phyloP scores from a whole-genome alignment of 2,113 vertebrate genomes.

The Lampris incognitus region DNA sequence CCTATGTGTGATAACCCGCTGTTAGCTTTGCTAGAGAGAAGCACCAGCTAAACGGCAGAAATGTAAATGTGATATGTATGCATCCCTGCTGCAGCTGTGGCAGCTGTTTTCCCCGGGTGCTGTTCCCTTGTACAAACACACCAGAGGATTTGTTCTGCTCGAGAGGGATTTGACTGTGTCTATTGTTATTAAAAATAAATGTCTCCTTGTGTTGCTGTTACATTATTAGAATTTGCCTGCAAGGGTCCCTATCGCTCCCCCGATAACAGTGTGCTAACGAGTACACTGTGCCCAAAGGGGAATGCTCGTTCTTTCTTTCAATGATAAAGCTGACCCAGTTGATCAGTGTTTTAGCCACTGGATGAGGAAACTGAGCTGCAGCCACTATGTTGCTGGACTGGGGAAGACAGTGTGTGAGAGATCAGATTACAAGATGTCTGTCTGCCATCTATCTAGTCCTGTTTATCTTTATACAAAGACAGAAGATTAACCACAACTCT shows the following conservation, averaged over 20 bases:
- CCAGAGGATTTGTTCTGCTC: slow-evolving; percentile 70
- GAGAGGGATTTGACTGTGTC: slow-evolving; percentile 70
- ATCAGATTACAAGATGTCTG: slow-evolving; percentile 69
- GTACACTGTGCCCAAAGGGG: slow-evolving; percentile 38
- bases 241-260: slow-evolving; percentile 41
- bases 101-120: slow-evolving; percentile 40
- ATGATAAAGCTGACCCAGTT: slow-evolving; percentile 62
- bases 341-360: slow-evolving; percentile 39
- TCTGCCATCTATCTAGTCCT: slow-evolving; percentile 46
- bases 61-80: slow-evolving; percentile 32
- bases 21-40: not conserved
- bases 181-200: slow-evolving; percentile 78
- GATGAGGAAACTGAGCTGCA: slow-evolving; percentile 47
- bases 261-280: slow-evolving; percentile 50
- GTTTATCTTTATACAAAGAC: slow-evolving; percentile 60
- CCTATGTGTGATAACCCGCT: not conserved
- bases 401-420: slow-evolving; percentile 19
- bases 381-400: slow-evolving; percentile 11
- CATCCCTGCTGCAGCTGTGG: not conserved
- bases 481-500: slow-evolving; percentile 68
- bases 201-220: slow-evolving; percentile 55
- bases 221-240: slow-evolving; percentile 63
- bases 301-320: slow-evolving; percentile 22
- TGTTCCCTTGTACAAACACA: slow-evolving; percentile 53
- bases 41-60: slow-evolving; percentile 20